These are phyloP conservation scores for Conger conger DNA, from an alignment of 2,113 vertebrate genomes.

Conservation along the genomic window DNA sequence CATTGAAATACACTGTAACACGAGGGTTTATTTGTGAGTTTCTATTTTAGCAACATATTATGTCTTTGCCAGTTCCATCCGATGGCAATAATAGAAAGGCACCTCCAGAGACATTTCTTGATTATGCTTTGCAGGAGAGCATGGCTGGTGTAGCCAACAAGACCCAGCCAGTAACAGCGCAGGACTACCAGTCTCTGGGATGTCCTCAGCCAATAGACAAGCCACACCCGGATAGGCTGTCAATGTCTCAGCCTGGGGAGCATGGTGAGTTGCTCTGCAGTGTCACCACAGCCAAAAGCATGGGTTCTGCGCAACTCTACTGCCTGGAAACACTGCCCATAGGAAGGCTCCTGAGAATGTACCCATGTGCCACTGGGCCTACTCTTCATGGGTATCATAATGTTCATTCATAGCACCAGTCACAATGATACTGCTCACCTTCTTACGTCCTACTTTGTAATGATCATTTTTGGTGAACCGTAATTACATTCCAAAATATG, in stretches of 20 bases:
- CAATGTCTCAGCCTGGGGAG: conserved; percentile 41
- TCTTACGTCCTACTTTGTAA: neutral
- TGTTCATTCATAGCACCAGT: neutral
- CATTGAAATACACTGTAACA: neutral
- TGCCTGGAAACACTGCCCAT: neutral
- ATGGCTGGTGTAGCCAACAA: conserved; percentile 36
- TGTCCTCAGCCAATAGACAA: conserved; percentile 33
- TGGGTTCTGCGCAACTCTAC: neutral
- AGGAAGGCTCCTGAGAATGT: neutral
- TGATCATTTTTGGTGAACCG: neutral
- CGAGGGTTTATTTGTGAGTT: neutral
- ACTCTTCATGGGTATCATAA: neutral
- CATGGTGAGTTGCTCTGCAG: conserved; percentile 54
- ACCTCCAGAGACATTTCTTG: neutral
- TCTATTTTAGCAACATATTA: neutral
- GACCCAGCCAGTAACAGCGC: conserved; percentile 41
- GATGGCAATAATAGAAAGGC: neutral
- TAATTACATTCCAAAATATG: neutral
- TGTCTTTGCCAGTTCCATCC: neutral
- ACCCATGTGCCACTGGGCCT: neutral
- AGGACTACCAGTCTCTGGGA: neutral
- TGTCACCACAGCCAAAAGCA: neutral
- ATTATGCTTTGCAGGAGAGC: conserved; percentile 57
- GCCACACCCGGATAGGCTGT: conserved; percentile 30
- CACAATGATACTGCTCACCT: neutral